These are phyloP conservation scores for Calonectris borealis DNA, from an alignment of 2,113 vertebrate species.

Conservation along the genomic window DNA sequence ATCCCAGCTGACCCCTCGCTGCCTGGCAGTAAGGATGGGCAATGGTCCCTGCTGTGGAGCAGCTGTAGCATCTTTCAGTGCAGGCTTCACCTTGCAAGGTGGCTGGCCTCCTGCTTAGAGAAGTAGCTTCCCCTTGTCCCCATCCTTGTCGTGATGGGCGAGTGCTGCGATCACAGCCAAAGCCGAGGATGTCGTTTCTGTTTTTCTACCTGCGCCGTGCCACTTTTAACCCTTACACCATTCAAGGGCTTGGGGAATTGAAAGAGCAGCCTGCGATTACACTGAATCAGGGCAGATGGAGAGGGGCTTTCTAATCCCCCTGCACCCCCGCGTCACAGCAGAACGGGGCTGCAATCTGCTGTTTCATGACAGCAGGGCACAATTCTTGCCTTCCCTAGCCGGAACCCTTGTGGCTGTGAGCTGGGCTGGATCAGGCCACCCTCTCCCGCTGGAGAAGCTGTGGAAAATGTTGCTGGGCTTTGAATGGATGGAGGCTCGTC, in stretches of 20 bases:
- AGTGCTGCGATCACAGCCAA: fast-evolving
- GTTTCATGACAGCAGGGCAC: background rate
- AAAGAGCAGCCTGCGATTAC: background rate
- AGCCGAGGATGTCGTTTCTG: background rate
- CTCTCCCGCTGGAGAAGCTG: background rate
- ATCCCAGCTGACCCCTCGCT: fast-evolving
- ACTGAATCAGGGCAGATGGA: background rate
- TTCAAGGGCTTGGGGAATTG: background rate
- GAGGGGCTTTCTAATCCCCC: background rate
- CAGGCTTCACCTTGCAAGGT: background rate
- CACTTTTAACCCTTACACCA: background rate
- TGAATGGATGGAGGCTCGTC: background rate
- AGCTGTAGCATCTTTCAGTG: background rate
- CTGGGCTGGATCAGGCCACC: background rate
- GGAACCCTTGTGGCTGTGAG: background rate
- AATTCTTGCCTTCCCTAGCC: background rate
- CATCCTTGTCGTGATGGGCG: fast-evolving
- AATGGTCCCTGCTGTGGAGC: background rate
- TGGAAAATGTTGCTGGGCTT: background rate
- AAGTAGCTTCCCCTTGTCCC: background rate
- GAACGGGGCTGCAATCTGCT: background rate
- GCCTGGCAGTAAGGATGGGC: background rate
- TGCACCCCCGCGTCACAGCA: background rate
- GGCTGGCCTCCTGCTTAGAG: background rate
- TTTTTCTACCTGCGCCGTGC: background rate